Percentiles rank a stretch among this genome's conserved stretches.
These are phyloP conservation scores for Lerema accius DNA, from an alignment of 1,140 invertebrate genomes.

Conservation along the genomic window DNA sequence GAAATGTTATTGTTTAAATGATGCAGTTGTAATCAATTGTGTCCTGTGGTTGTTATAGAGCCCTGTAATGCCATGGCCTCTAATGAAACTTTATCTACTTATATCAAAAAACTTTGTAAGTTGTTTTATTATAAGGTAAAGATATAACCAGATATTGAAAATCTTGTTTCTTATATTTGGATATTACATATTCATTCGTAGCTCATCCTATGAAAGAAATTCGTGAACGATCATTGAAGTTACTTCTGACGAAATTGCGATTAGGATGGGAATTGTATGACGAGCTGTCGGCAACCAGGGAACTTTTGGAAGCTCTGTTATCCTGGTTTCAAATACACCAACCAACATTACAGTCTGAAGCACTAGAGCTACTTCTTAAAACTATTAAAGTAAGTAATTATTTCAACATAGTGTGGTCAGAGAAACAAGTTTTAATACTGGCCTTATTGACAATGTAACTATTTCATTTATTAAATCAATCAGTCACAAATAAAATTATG, in stretches of 20 bases:
- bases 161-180: background rate
- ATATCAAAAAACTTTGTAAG: conserved; percentile 69
- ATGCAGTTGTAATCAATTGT: no score
- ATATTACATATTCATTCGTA: conserved; percentile 30
- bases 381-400: conserved; percentile 58
- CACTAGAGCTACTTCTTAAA: conserved; percentile 55
- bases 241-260: conserved; percentile 59
- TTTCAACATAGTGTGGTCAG: no score
- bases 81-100: conserved; percentile 39
- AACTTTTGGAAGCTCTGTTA: conserved; percentile 58
- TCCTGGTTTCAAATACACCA: conserved; percentile 60
- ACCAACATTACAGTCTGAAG: conserved; percentile 61
- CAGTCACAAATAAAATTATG: no score
- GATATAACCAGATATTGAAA: background rate
- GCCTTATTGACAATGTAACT: no score
- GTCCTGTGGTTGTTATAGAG: no score
- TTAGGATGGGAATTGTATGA: conserved; percentile 71
- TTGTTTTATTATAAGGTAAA: conserved; percentile 21
- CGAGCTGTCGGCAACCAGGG: conserved; percentile 58
- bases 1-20: no score
- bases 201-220: conserved; percentile 74
- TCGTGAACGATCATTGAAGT: conserved; percentile 63
- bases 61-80: background rate
- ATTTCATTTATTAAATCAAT: no score
- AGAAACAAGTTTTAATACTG: no score